Evolutionary conservation across 1,140 invertebrate genomes (phyloP).

Genomic region (Cydia strobilella): DNA sequence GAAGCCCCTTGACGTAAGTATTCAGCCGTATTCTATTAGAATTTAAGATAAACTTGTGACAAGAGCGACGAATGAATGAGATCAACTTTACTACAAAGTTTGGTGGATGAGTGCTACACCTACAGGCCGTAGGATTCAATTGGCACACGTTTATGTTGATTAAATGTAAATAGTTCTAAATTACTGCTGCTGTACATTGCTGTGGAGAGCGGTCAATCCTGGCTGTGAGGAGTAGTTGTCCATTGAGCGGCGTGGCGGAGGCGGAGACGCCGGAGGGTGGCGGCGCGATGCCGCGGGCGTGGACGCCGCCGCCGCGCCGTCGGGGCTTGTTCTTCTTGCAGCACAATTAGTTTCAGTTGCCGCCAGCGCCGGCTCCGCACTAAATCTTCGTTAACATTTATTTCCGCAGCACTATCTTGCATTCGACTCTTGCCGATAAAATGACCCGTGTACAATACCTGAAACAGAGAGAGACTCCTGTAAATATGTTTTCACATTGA

Average conservation of each 20-base stretch:
- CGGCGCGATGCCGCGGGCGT: slow-evolving; percentile 39
- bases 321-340: slow-evolving; percentile 80
- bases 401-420: slow-evolving; percentile 81
- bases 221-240: slow-evolving; percentile 80
- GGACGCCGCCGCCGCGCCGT: slow-evolving; percentile 42
- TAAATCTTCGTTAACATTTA: slow-evolving; percentile 77
- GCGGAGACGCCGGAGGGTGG: slow-evolving; percentile 33
- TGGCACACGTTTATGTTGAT: slow-evolving; percentile 75
- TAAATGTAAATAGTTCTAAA: slow-evolving; percentile 80
- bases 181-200: slow-evolving; percentile 77
- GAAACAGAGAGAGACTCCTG: slow-evolving; percentile 76
- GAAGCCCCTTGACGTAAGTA: slow-evolving; percentile 97
- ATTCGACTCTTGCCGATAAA: slow-evolving; percentile 77
- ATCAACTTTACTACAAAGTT: slow-evolving; percentile 76
- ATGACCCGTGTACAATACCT: slow-evolving; percentile 77
- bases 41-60: slow-evolving; percentile 51
- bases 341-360: slow-evolving; percentile 81
- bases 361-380: slow-evolving; percentile 77
- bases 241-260: slow-evolving; percentile 67
- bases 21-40: slow-evolving; percentile 39
- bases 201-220: slow-evolving; percentile 76
- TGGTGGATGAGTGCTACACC: slow-evolving; percentile 80
- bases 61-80: slow-evolving; percentile 75
- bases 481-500: slow-evolving; percentile 80
- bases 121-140: slow-evolving; percentile 79